Conservation (phyloP, 2,113 vertebrate genomes). For the Microtus oregoni region DNA sequence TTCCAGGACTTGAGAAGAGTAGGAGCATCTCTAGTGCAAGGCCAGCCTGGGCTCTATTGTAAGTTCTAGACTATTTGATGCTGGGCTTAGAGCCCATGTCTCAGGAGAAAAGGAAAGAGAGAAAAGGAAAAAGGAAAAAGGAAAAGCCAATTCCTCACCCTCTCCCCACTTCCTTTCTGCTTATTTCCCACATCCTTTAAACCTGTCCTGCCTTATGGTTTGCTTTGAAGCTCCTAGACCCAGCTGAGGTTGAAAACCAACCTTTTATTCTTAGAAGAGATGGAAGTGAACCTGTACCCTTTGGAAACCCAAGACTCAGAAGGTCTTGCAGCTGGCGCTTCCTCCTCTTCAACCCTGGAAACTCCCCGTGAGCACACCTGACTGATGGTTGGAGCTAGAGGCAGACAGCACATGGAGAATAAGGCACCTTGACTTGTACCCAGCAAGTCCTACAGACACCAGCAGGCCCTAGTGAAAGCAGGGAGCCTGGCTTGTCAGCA, state of each 20-base stretch:
- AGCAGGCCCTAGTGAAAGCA: not conserved
- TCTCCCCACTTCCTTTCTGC: not conserved
- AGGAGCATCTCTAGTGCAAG: not conserved
- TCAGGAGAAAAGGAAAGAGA: not conserved
- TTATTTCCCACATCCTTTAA: not conserved
- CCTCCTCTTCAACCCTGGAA: not conserved
- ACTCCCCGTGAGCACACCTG: not conserved
- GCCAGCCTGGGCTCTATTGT: not conserved
- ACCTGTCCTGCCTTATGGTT: not conserved
- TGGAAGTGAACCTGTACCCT: not conserved
- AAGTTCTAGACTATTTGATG: not conserved
- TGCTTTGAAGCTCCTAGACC: not conserved
- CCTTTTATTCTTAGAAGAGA: not conserved
- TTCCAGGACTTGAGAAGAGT: not conserved
- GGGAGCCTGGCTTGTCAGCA: not conserved
- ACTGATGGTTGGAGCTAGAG: not conserved
- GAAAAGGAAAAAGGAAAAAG: not conserved
- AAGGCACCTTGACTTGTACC: not conserved
- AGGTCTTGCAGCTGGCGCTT: not conserved
- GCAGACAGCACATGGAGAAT: rapidly evolving
- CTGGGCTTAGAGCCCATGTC: not conserved
- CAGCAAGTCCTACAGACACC: not conserved
- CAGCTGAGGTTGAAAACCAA: not conserved
- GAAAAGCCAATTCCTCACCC: not conserved
- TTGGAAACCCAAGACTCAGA: not conserved